Percentiles rank a stretch among this genome's conserved stretches.
Conservation (phyloP, 2,888 invertebrate genomes). For the Cotesia congregata region DNA sequence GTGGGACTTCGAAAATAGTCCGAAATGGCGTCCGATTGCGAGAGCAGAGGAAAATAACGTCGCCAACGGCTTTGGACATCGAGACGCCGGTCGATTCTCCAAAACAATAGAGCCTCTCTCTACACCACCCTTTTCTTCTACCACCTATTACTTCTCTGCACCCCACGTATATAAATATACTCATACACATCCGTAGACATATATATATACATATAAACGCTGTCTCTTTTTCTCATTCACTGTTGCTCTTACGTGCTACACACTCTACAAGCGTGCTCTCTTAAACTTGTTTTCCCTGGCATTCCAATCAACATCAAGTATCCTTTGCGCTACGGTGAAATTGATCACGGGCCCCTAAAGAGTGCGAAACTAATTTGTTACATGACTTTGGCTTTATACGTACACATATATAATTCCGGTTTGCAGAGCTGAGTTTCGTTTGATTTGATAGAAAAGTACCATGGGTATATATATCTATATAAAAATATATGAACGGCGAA, state of each 20-base stretch:
- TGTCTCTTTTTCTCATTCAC: slow-evolving; percentile 18
- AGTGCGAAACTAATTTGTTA: not conserved
- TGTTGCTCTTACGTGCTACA: not conserved
- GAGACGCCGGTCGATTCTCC: slow-evolving; percentile 38
- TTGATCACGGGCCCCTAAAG: slow-evolving; percentile 8
- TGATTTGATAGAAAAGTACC: not conserved
- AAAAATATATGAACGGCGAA: slow-evolving; percentile 17
- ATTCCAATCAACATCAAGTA: slow-evolving; percentile 24
- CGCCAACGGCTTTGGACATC: slow-evolving; percentile 34
- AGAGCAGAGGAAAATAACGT: slow-evolving; percentile 32
- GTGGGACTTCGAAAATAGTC: slow-evolving; percentile 21
- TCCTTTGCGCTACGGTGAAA: slow-evolving; percentile 12
- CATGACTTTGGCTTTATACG: not conserved
- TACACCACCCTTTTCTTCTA: slow-evolving; percentile 1
- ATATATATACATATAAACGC: not conserved
- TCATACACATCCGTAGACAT: not conserved
- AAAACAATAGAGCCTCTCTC: slow-evolving; percentile 34
- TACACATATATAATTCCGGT: not conserved
- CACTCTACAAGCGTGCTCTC: slow-evolving; percentile 28
- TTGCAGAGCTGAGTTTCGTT: not conserved
- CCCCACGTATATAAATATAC: not conserved
- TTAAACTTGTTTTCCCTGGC: not conserved
- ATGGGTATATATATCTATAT: not conserved
- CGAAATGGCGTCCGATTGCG: slow-evolving; percentile 37
- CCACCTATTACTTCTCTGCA: not conserved